These are phyloP conservation scores for Peromyscus californicus DNA, from an alignment of 2,113 vertebrate genomes.

Conservation along the genomic window DNA sequence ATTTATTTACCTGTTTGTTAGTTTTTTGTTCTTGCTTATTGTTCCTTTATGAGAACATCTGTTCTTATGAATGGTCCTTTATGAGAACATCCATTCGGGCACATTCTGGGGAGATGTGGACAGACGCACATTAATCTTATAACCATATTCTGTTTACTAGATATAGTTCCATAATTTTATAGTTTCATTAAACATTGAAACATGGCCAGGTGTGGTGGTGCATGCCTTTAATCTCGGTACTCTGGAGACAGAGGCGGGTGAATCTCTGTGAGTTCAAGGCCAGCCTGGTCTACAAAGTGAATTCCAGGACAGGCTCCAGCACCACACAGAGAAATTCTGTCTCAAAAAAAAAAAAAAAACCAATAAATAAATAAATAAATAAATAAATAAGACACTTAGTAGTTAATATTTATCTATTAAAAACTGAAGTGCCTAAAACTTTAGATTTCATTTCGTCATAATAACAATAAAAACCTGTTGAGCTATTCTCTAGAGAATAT, in stretches of 20 bases:
- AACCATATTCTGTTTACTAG: not conserved
- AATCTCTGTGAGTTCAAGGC: too few relatives aligned
- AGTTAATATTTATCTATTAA: not conserved
- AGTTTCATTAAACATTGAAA: not conserved
- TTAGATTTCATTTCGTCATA: not conserved
- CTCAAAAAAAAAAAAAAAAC: too few relatives aligned
- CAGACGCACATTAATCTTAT: constrained; percentile 23
- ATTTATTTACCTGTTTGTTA: not conserved
- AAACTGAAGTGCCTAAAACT: not conserved
- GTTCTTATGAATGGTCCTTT: not conserved
- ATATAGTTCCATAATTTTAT: not conserved
- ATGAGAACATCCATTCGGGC: not conserved
- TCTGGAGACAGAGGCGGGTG: too few relatives aligned
- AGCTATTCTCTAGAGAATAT: not conserved
- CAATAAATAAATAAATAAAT: too few relatives aligned
- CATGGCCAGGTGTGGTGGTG: too few relatives aligned
- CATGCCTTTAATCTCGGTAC: too few relatives aligned
- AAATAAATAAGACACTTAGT: not conserved
- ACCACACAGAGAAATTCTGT: too few relatives aligned
- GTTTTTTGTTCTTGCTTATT: not conserved
- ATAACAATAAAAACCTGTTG: not conserved
- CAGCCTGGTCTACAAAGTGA: too few relatives aligned
- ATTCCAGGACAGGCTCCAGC: too few relatives aligned
- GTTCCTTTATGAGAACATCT: not conserved
- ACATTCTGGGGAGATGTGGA: not conserved